These are phyloP conservation scores for Elysia crispata DNA, from an alignment of 2,888 invertebrate species.

Conservation along the genomic window DNA sequence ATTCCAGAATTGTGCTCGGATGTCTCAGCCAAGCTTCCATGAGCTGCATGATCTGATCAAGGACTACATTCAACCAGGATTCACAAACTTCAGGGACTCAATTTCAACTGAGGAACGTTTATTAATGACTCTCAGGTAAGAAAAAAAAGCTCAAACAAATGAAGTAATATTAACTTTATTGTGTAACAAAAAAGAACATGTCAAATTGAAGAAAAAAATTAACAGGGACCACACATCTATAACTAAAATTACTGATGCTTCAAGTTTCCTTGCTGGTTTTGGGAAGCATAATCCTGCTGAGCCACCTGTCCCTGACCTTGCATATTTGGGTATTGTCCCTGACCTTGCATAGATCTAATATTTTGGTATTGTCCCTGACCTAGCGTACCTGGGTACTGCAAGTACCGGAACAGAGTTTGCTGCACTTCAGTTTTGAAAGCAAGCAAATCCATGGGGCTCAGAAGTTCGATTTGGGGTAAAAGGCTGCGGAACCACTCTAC, in stretches of 20 bases:
- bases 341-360: too few species aligned
- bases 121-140: constrained; percentile 18
- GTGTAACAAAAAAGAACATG: constrained; percentile 5
- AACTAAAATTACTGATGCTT: not conserved
- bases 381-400: constrained; percentile 14
- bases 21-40: too few species aligned
- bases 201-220: not conserved
- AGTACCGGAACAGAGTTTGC: constrained; percentile 18
- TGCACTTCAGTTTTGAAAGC: constrained; percentile 22
- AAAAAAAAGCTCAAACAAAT: not conserved
- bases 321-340: constrained; percentile 15
- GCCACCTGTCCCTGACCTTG: too few species aligned
- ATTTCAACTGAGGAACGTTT: constrained; percentile 21
- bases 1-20: too few species aligned
- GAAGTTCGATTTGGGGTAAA: constrained; percentile 20
- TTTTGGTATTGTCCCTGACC: constrained; percentile 14
- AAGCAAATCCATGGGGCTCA: constrained; percentile 20
- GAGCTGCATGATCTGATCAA: too few species aligned
- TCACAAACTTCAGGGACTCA: too few species aligned
- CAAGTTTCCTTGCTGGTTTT: constrained; percentile 11
- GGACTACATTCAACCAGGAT: too few species aligned
- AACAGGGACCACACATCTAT: constrained; percentile 22
- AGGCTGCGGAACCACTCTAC: constrained; percentile 22
- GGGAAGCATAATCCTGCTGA: constrained; percentile 23
- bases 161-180: constrained; percentile 7